phyloP scores from a whole-genome alignment of 2,113 vertebrate species.

The Elephantulus edwardii region DNA sequence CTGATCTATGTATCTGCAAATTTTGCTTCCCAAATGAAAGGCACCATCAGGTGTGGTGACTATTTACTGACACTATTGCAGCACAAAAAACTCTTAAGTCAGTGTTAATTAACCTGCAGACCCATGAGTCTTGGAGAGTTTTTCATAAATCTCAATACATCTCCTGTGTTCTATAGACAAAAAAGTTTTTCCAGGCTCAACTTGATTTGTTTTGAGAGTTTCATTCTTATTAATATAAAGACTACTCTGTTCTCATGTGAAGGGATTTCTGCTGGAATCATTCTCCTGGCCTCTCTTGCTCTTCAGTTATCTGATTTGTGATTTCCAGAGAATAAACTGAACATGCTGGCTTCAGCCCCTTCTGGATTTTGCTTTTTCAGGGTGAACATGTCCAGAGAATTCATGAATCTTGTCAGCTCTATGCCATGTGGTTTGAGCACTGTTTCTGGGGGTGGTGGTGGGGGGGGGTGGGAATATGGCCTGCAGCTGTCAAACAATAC shows the following conservation, averaged over 20 bases:
- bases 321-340: neutral
- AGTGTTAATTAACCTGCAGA: neutral
- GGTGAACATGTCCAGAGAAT: neutral
- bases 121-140: neutral
- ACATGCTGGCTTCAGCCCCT: neutral
- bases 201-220: constrained; percentile 5
- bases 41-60: neutral
- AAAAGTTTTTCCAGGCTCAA: neutral
- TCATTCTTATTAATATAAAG: neutral
- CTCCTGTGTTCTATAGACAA: neutral
- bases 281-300: neutral
- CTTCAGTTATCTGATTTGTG: neutral
- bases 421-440: neutral
- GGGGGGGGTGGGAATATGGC: no score
- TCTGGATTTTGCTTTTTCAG: neutral
- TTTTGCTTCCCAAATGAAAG: constrained; percentile 48
- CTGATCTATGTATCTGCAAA: constrained; percentile 2
- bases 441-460: neutral
- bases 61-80: neutral
- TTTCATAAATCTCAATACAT: neutral
- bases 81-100: constrained; percentile 20
- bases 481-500: neutral
- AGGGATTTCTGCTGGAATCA: neutral
- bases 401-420: neutral
- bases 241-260: neutral